A percentile compares a stretch with the other conserved stretches of the same genome.
These are phyloP conservation scores for Euplagia quadripunctaria DNA, from an alignment of 2,888 invertebrate genomes.

Conservation along the genomic window DNA sequence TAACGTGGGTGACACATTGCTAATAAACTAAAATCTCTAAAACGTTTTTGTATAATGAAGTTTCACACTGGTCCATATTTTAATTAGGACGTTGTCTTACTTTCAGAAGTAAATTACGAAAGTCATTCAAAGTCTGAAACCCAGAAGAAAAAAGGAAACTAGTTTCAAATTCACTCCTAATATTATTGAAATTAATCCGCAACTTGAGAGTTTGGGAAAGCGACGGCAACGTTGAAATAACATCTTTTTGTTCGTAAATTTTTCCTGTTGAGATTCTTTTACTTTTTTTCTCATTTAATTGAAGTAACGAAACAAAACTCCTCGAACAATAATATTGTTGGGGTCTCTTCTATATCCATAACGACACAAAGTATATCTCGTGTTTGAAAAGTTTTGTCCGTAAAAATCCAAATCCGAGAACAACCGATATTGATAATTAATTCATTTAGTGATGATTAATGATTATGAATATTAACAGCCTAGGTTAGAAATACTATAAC, in stretches of 20 bases:
- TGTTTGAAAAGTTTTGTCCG: not conserved
- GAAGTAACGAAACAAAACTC: constrained; percentile 3
- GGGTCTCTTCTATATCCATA: constrained; percentile 16
- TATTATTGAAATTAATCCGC: constrained; percentile 42
- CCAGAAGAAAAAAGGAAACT: constrained; percentile 40
- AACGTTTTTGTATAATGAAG: not conserved
- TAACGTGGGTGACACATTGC: too few relatives aligned
- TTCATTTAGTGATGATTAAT: too few relatives aligned
- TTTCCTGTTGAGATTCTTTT: constrained; percentile 34
- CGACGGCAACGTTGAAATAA: constrained; percentile 31
- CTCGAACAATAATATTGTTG: constrained; percentile 12
- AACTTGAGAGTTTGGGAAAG: constrained; percentile 37
- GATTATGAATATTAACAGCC: too few relatives aligned
- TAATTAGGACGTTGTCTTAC: constrained; percentile 30
- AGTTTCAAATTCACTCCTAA: constrained; percentile 41
- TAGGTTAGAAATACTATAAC: too few relatives aligned
- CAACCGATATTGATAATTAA: too few relatives aligned
- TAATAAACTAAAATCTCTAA: too few relatives aligned
- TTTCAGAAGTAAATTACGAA: constrained; percentile 46
- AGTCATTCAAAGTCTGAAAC: constrained; percentile 47
- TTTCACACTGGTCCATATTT: not conserved
- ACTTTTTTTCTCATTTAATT: not conserved
- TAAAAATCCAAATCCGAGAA: not conserved
- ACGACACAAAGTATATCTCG: constrained; percentile 6
- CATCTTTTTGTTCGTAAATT: constrained; percentile 28